A percentile compares a stretch with the other conserved stretches of the same genome.
phyloP scores from a whole-genome alignment of 2,888 invertebrate species.

The Pilophorus perplexus region DNA sequence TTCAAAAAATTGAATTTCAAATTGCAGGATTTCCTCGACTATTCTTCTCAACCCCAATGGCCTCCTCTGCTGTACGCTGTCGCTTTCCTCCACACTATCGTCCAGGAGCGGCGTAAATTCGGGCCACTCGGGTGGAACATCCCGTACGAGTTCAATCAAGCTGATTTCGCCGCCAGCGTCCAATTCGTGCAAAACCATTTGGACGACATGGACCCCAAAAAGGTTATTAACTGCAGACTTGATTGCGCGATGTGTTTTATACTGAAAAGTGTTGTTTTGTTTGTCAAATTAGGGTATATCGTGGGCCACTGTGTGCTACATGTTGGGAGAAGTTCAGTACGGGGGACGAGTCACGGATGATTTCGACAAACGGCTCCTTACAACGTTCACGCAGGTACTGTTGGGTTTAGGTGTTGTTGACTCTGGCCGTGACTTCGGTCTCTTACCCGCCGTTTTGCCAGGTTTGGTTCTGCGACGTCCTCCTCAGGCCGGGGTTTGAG shows the following conservation, averaged over 20 bases:
- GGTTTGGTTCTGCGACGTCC: constrained; percentile 91
- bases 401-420: neutral
- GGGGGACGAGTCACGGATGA: constrained; percentile 95
- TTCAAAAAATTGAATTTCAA: too few species aligned
- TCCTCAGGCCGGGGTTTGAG: constrained; percentile 83
- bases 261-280: too few species aligned
- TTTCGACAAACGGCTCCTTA: constrained; percentile 89
- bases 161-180: constrained; percentile 91
- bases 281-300: constrained; percentile 86
- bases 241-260: too few species aligned
- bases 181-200: constrained; percentile 95
- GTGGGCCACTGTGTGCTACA: constrained; percentile 95
- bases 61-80: constrained; percentile 89
- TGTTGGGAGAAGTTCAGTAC: constrained; percentile 87
- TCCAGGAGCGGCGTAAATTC: constrained; percentile 93
- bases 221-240: constrained; percentile 54
- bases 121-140: constrained; percentile 97
- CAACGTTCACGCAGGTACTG: constrained; percentile 84
- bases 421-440: too few species aligned
- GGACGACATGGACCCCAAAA: constrained; percentile 95
- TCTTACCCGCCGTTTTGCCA: too few species aligned
- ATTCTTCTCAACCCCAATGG: constrained; percentile 88
- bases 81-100: constrained; percentile 91
- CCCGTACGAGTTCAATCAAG: constrained; percentile 95
- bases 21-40: constrained; percentile 88